phyloP scores from a whole-genome alignment of 2,113 vertebrate genomes.

The Pagrus major region DNA sequence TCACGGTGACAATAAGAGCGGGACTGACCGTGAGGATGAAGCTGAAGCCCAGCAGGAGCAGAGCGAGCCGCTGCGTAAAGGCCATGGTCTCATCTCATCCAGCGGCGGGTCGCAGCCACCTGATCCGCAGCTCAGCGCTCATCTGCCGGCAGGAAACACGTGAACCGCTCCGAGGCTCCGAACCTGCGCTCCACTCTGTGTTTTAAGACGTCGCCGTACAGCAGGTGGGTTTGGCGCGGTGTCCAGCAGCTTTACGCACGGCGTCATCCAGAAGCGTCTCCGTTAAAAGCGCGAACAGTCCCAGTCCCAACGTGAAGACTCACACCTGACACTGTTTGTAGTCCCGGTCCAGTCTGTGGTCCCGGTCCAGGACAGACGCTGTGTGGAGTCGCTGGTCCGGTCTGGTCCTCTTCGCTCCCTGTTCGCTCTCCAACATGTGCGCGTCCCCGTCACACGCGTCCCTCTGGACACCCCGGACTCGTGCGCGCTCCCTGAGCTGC shows the following conservation, averaged over 20 bases:
- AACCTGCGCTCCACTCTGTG: neutral
- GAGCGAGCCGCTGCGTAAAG: conserved; percentile 44
- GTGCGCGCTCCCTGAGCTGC: conserved; percentile 31
- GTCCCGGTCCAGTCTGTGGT: neutral
- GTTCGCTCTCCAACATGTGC: neutral
- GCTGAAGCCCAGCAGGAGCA: conserved; percentile 55
- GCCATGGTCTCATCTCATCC: conserved; percentile 56
- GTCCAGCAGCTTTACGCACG: conserved; percentile 20
- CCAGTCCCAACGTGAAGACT: neutral
- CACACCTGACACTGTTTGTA: neutral
- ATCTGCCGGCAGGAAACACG: conserved; percentile 30
- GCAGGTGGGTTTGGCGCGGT: neutral
- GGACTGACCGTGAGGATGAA: conserved; percentile 55
- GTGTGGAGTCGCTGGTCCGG: neutral
- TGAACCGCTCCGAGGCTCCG: neutral
- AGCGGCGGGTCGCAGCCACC: conserved; percentile 22
- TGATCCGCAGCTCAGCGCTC: conserved; percentile 16
- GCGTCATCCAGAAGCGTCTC: neutral
- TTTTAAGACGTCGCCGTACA: neutral
- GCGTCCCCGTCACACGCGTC: conserved; percentile 7
- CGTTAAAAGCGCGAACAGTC: neutral
- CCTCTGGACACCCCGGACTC: neutral
- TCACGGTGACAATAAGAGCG: neutral
- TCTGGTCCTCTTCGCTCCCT: neutral
- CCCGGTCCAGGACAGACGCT: neutral